A percentile compares a stretch with the other conserved stretches of the same genome.
Evolutionary conservation across 2,113 vertebrate species (phyloP).

Genomic region (Carollia perspicillata): DNA sequence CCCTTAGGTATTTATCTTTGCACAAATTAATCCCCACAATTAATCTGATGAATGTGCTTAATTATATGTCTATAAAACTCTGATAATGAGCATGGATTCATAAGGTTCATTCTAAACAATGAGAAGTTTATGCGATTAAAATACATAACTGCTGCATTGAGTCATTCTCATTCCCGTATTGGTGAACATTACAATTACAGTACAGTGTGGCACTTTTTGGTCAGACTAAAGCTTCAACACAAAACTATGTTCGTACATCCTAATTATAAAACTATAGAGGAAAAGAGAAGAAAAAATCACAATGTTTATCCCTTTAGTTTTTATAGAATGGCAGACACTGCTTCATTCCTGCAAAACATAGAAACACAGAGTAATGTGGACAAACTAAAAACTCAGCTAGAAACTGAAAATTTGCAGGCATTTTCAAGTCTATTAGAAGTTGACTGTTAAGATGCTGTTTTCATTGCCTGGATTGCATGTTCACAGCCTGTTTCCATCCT

Average conservation of each 20-base stretch:
- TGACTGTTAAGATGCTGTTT: neutral
- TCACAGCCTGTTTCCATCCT: neutral
- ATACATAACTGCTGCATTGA: neutral
- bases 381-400: neutral
- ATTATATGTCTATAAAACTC: slow-evolving; percentile 75
- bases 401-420: neutral
- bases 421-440: neutral
- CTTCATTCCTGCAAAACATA: neutral
- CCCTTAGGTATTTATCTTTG: slow-evolving; percentile 60
- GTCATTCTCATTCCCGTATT: slow-evolving; percentile 17
- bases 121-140: slow-evolving; percentile 55
- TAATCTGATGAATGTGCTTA: slow-evolving; percentile 74
- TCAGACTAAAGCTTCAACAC: slow-evolving; percentile 41
- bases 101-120: slow-evolving; percentile 59
- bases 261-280: neutral
- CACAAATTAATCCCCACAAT: slow-evolving; percentile 69
- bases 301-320: neutral
- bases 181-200: slow-evolving; percentile 54
- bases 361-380: neutral
- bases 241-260: neutral
- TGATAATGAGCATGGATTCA: slow-evolving; percentile 64
- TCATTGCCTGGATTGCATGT: neutral
- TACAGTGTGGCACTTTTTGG: neutral
- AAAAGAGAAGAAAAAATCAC: neutral
- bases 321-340: neutral